These are phyloP conservation scores for Epiblema foenella DNA, from an alignment of 2,888 invertebrate genomes.

Conservation along the genomic window DNA sequence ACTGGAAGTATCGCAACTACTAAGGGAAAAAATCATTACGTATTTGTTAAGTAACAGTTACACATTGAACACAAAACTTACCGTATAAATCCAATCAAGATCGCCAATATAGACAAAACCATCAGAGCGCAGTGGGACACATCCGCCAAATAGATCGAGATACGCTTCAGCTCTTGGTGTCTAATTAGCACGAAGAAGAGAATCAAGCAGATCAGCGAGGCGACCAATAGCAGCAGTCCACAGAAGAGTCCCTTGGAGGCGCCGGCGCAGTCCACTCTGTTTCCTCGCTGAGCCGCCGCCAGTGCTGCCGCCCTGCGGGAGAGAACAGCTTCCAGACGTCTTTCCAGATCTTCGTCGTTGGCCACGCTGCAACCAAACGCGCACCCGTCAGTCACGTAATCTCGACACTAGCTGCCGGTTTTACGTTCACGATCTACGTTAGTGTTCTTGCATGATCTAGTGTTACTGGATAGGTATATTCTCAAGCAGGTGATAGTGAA, in stretches of 20 bases:
- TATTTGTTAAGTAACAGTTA: conserved; percentile 10
- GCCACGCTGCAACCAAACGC: conserved; percentile 84
- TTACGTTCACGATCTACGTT: conserved; percentile 21
- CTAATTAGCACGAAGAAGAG: conserved; percentile 97
- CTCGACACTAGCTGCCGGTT: conserved; percentile 25
- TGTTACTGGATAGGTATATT: not conserved
- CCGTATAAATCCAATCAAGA: conserved; percentile 96
- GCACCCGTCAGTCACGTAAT: conserved; percentile 64
- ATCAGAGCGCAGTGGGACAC: conserved; percentile 95
- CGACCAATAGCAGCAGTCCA: conserved; percentile 94
- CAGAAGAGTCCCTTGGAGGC: conserved; percentile 97
- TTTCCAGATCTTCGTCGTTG: conserved; percentile 93
- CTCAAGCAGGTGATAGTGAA: not conserved
- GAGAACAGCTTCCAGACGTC: conserved; percentile 94
- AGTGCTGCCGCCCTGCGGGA: conserved; percentile 94
- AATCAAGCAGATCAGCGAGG: conserved; percentile 96
- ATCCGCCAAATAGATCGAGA: conserved; percentile 96
- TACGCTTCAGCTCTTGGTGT: conserved; percentile 91
- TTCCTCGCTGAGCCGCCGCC: conserved; percentile 92
- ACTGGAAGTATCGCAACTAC: not conserved
- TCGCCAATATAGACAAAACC: conserved; percentile 94
- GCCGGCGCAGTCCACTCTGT: conserved; percentile 96
- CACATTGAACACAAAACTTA: conserved; percentile 66
- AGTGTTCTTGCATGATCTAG: not conserved
- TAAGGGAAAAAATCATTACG: not conserved